phyloP scores from a whole-genome alignment of 2,797 vertebrate genomes.

The Pyrocephalus nanus region DNA sequence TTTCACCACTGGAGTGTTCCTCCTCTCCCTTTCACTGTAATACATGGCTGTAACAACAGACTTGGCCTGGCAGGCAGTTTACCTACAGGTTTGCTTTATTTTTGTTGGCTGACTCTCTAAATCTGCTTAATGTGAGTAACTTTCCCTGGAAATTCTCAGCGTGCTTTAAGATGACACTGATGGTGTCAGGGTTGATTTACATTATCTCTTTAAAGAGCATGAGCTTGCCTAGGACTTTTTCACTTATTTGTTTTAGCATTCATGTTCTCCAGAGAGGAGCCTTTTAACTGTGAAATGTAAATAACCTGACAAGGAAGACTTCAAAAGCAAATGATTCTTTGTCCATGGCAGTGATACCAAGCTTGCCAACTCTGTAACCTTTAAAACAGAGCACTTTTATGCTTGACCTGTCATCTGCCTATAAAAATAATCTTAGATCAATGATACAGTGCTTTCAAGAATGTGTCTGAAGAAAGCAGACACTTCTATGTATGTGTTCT shows the following conservation, averaged over 20 bases:
- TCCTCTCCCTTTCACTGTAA: background rate
- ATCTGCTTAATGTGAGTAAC: constrained; percentile 34
- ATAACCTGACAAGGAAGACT: constrained; percentile 48
- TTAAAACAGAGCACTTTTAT: constrained; percentile 49
- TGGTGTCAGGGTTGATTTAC: constrained; percentile 39
- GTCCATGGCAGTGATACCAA: constrained; percentile 26
- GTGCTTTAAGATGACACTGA: constrained; percentile 27
- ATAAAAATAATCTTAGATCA: constrained; percentile 67
- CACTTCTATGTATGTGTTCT: constrained; percentile 42
- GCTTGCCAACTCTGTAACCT: constrained; percentile 69
- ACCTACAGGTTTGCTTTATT: constrained; percentile 40
- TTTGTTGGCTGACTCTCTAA: constrained; percentile 17
- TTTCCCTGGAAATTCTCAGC: constrained; percentile 41
- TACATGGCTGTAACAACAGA: constrained; percentile 14
- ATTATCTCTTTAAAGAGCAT: constrained; percentile 58
- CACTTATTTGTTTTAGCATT: constrained; percentile 39
- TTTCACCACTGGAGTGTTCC: constrained; percentile 14
- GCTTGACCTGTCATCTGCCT: constrained; percentile 61
- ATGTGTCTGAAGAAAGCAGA: constrained; percentile 54
- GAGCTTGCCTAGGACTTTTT: constrained; percentile 33
- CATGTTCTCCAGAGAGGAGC: constrained; percentile 34
- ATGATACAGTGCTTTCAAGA: constrained; percentile 53
- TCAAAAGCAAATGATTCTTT: constrained; percentile 65
- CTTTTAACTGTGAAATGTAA: constrained; percentile 64
- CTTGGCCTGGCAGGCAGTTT: constrained; percentile 49